Base-by-base conservation (phyloP, 1,140 invertebrate genomes). In the Sycophaga agraensis region DNA sequence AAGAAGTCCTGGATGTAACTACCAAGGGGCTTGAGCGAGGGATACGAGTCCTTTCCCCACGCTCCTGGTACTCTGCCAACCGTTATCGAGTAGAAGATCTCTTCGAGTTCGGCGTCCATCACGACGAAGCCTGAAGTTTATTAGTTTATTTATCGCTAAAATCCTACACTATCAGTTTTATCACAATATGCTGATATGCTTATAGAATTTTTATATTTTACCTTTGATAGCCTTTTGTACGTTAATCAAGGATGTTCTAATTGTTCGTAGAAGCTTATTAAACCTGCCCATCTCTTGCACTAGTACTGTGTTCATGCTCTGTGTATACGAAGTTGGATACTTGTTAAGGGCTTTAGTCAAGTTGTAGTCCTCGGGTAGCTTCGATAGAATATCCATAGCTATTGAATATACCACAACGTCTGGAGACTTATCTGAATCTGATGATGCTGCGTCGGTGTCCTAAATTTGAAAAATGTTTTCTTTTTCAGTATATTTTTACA, bases 211-310 rank as follows among this genome's bases (percentile, higher is more conserved):
- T 31, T 31, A 31, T 31, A 31, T 31, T 31, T 64, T 72, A 87
- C 93, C 94, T 87, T 95, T 93, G 63, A 97, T 92, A 24, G 93
- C 94, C 66, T 92, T 94, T 45, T 89, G 86, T 22, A 97, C 85
- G 59, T 92, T 90, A 21, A 84, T 79, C 5, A 96, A 82, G 77
- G 91, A 95, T 12, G 72, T 82, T 45, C 91, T 79, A 49, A 97
- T 92, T 2, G 86, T 85, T 19, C 73, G 78, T 1, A 96, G 82
- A 1, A 97, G 83, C 61, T 85, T 88, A 72, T 97, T 96, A 72
- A 94, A 97, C 45, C 94, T 81, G 12, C 88, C 90, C 87, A 96
- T 95, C 83, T 97, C 94, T 80, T 97, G 94, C 0, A 96, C 91
- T 54, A 97, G 82, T 11, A 97, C 94, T n/a, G 93, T 94, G 75